Base-by-base conservation (phyloP, 2,113 vertebrate species). In the Sturnus vulgaris region DNA sequence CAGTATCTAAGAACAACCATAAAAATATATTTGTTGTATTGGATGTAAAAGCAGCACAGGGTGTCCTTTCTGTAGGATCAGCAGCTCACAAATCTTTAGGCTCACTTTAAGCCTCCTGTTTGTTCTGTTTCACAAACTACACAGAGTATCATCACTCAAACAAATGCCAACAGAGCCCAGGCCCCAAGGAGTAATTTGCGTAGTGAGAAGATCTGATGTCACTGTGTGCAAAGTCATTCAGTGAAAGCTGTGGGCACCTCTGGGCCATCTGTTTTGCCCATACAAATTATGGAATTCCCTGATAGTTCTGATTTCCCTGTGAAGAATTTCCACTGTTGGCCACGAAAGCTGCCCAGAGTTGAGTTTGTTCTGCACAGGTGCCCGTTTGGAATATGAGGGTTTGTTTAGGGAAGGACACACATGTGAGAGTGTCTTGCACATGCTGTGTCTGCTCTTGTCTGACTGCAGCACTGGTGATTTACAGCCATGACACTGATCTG, bases 91-190 rank as follows among this genome's bases (percentile, higher is more conserved):
- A 90, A 90, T 66, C 92, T 95, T 83, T 23, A 83, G 82, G 82
- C 47, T 92, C 68, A 3, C 86, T 77, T 77, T 83, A 86, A 95
- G 85, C 79, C 82, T 90, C 72, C 61, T 90, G 63, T 93, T 96
- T 93, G 87, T 80, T 93, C 79, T 91, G 85, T 90, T 77, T 81
- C 90, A 69, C 8, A 5, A n/a, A 28, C 82, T 56, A 65, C 63
- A 24, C 35, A 3, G 75, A 75, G 88, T 83, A 92, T 95, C 94
- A 92, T 88, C 80, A 7, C 80, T 46, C 90, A 92, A 52, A 65
- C 86, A 83, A 94, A 83, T 46, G 86, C 50, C 76, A 90, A 27
- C 68, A 83, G 55, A 78, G 10, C 68, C 68, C 82, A 76, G 82
- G 70, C 82, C 75, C 31, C 60, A 5, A 90, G 68, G 8, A 68